Evolutionary conservation across 2,797 vertebrate genomes (phyloP).

Genomic region (Anas acuta): DNA sequence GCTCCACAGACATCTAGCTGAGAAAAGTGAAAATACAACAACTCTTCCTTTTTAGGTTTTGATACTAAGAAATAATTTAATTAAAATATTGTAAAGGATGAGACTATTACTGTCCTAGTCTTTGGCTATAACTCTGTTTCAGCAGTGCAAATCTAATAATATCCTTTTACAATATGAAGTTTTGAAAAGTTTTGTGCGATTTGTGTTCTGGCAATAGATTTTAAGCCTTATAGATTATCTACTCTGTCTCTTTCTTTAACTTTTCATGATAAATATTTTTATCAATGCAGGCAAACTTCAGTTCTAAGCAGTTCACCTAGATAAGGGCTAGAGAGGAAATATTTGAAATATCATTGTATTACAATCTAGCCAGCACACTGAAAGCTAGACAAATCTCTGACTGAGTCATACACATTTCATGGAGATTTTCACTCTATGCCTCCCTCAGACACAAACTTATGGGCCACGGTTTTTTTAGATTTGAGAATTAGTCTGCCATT

Average conservation of each 20-base stretch:
- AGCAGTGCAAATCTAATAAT: neutral
- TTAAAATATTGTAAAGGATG: neutral
- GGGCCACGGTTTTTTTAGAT: too few relatives aligned
- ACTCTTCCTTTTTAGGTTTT: neutral
- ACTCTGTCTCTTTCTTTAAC: neutral
- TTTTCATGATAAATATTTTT: neutral
- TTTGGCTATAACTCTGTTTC: neutral
- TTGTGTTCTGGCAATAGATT: neutral
- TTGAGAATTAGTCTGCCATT: neutral
- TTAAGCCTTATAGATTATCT: neutral
- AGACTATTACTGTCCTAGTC: neutral
- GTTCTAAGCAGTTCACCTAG: neutral
- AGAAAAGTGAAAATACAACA: neutral
- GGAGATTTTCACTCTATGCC: neutral
- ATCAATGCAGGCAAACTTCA: neutral
- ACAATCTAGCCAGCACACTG: neutral
- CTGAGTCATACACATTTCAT: neutral
- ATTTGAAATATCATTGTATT: neutral
- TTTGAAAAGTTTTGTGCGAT: neutral
- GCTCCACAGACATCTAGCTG: neutral
- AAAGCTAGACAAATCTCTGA: neutral
- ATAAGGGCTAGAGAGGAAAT: neutral
- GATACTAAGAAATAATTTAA: neutral
- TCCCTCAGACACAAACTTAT: neutral
- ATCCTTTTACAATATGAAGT: neutral